Base-by-base conservation (phyloP, 2,888 invertebrate genomes). In the Eucriotettix oculatus region DNA sequence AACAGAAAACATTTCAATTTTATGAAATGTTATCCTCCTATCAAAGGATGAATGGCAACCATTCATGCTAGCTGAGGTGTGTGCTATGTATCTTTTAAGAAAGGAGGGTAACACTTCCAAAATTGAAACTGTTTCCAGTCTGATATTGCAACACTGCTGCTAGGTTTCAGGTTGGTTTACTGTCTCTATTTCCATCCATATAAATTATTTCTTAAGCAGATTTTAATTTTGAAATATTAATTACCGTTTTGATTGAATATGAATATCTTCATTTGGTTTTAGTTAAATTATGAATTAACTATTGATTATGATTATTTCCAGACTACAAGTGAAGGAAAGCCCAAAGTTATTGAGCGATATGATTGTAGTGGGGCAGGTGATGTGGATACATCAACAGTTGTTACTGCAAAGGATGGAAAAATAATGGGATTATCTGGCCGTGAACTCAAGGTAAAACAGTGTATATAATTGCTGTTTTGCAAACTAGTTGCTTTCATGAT, bases 281-380 rank as follows among this genome's bases (percentile, higher is more conserved):
- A 5, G 2, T 29, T 29, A 29, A 48, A 48, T 48, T 48, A 12
- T n/a, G 2, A 48, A 5, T 16, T 42, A 40, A 58, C 29, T 41
- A 29, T 16, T n/a, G 1, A 40, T 56, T 43, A 52, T 52, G 11
- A 17, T 16, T 53, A 62, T 67, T 67, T 74, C 62, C 71, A 96
- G 95, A 79, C 83, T 65, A 90, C 96, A 16, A 84, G 86, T 62
- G 88, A 91, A 72, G 95, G 95, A 54, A 85, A 89, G 69, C 82
- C 86, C 16, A 99, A 99, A 78, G 85, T 99, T 57, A 85, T 98
- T 69, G 96, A 96, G 73, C 82, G 97, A 63, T 90, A 86, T 71
- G 97, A 99, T 77, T 94, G 95, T 70, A 91, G 91, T 67, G 99
- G 99, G 17, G 89, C 92, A 70, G 99, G 98, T 9, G 98, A 99